A percentile compares a stretch with the other conserved stretches of the same genome.
Conservation (phyloP, 2,797 vertebrate species). For the Champsocephalus gunnari region DNA sequence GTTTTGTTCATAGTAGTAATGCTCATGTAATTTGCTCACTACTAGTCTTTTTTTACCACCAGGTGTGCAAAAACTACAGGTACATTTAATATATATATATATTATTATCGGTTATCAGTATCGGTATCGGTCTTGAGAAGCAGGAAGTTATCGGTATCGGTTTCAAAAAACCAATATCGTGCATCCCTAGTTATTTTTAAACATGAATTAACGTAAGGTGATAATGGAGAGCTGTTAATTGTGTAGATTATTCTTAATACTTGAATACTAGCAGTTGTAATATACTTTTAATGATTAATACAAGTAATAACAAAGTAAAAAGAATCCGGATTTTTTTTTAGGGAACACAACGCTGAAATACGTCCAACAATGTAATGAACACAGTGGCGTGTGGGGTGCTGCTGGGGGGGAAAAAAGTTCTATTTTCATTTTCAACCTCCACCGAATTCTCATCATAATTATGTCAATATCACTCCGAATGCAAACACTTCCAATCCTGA, state of each 20-base stretch:
- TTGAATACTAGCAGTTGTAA: background rate
- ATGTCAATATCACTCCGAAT: slow-evolving; percentile 80
- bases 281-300: background rate
- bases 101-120: too few relatives aligned
- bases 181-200: background rate
- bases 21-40: too few relatives aligned
- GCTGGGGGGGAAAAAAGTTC: slow-evolving; percentile 37
- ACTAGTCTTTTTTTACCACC: too few relatives aligned
- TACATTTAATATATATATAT: too few relatives aligned
- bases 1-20: too few relatives aligned
- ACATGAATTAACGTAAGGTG: background rate
- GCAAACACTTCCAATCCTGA: slow-evolving; percentile 80
- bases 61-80: too few relatives aligned
- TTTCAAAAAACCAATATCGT: too few relatives aligned
- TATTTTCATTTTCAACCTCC: slow-evolving; percentile 77
- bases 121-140: too few relatives aligned
- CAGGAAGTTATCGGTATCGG: too few relatives aligned
- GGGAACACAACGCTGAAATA: slow-evolving; percentile 34
- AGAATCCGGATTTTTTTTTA: background rate
- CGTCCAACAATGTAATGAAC: slow-evolving; percentile 41
- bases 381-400: slow-evolving; percentile 29
- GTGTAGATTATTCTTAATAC: background rate
- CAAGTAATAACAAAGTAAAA: background rate
- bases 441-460: slow-evolving; percentile 83
- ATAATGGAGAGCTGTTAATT: background rate